Evolutionary conservation across 2,888 invertebrate genomes (phyloP).

Genomic region (Willowsia nigromaculata): DNA sequence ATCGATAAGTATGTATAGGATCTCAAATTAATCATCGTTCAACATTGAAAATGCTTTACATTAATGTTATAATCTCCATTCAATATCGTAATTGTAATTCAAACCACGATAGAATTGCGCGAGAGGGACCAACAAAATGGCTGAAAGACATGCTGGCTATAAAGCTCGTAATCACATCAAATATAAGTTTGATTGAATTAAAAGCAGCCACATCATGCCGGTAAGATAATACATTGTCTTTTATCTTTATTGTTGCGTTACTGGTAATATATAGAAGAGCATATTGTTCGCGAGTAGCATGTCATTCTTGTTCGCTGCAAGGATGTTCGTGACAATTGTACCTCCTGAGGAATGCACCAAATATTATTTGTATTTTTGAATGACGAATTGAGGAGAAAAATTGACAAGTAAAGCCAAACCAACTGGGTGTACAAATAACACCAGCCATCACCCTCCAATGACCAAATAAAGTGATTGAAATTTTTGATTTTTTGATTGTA

Average conservation of each 20-base stretch:
- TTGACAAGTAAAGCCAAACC: not conserved
- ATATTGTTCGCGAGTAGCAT: constrained; percentile 10
- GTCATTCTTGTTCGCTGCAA: not conserved
- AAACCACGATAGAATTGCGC: not conserved
- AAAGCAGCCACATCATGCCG: constrained; percentile 2
- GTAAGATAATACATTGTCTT: not conserved
- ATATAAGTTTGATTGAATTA: not conserved
- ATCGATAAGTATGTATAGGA: not conserved
- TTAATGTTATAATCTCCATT: not conserved
- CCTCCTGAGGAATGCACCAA: constrained; percentile 9
- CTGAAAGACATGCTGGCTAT: not conserved
- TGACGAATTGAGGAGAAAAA: constrained; percentile 18
- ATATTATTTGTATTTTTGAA: not conserved
- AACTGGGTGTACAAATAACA: not conserved
- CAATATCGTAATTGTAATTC: not conserved
- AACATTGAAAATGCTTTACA: not conserved
- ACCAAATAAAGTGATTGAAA: constrained; percentile 12
- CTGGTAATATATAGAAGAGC: not conserved
- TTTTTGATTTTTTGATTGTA: constrained; percentile 35
- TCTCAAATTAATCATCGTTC: not conserved
- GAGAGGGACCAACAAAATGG: not conserved
- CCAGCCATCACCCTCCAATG: not conserved
- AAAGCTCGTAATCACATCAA: not conserved
- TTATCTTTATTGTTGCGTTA: not conserved
- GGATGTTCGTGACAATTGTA: constrained; percentile 41